Base-by-base conservation (phyloP, 2,797 vertebrate genomes). In the Scolopax bukidnonensis region DNA sequence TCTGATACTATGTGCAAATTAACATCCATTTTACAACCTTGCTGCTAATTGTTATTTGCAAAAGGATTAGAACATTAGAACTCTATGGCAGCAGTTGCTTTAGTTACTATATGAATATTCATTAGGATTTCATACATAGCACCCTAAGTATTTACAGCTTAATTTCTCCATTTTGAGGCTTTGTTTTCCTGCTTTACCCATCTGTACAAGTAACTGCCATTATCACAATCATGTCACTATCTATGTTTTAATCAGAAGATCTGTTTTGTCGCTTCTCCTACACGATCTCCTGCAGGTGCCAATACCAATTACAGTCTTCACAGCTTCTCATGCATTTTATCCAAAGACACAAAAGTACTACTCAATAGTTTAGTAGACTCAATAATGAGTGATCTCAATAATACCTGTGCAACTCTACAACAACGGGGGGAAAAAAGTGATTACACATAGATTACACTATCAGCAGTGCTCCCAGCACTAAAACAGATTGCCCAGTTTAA, bases 31-130 rank as follows among this genome's bases (percentile, higher is more conserved):
- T 96, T 95, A 95, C 70, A 91, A 71, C 59, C 38, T 75, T 28
- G 7, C 51, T 88, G 74, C 68, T 97, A 96, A 96, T 71, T 96
- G 92, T 74, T 92, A 88, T 92, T 96, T 97, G 93, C 70, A 57
- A 84, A 86, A 96, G 54, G 68, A 87, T 92, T 92, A 90, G 28
- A 23, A 20, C 84, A 87, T 92, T 92, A 90, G 28, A 23, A 20
- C 84, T 86, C 21, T 10, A n/a, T 47, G 59, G 41, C 86, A 89
- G 94, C 67, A 95, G 93, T 86, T 32, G 11, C 76, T 95, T 89
- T 51, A 85, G 82, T 59, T 91, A 30, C 75, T 70, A 36, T 45
- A 94, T 95, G 92, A 94, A 96, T 96, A 97, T 96, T 95, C 94
- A 97, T 92, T 48, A 87, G 68, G 30, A 51, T 85, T 84, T 95